A percentile compares a stretch with the other conserved stretches of the same genome.
These are phyloP conservation scores for Sphaerodactylus townsendi DNA, from an alignment of 2,113 vertebrate genomes.

Conservation along the genomic window DNA sequence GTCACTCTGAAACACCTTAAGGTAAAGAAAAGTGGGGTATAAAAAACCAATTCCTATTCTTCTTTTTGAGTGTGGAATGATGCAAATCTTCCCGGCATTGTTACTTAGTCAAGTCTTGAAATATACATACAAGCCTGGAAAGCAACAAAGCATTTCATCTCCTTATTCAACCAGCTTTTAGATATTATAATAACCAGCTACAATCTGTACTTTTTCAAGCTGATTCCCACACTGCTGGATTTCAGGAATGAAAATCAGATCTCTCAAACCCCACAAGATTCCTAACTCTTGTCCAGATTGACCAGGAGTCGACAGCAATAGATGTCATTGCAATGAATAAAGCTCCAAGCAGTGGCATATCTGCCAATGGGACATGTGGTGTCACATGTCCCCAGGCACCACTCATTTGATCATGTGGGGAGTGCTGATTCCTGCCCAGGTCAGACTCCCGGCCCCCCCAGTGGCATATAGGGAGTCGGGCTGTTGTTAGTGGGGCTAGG, in stretches of 20 bases:
- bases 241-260: not conserved
- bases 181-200: not conserved
- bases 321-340: not conserved
- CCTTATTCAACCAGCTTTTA: not conserved
- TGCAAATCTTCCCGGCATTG: not conserved
- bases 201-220: not conserved
- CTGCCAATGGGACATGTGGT: too few species aligned
- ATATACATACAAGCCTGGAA: not conserved
- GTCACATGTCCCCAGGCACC: too few species aligned
- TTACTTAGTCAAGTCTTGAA: not conserved
- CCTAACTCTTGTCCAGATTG: not conserved
- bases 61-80: not conserved
- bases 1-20: too few species aligned
- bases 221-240: not conserved
- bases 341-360: too few species aligned
- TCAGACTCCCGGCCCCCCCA: too few species aligned
- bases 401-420: too few species aligned
- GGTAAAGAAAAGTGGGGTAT: too few species aligned
- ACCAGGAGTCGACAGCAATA: not conserved
- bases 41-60: too few species aligned
- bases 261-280: not conserved
- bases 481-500: too few species aligned
- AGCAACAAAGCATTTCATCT: not conserved
- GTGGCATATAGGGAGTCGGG: too few species aligned
- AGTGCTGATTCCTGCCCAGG: too few species aligned